These are phyloP conservation scores for Xenops minutus DNA, from an alignment of 2,797 vertebrate species.

Conservation along the genomic window DNA sequence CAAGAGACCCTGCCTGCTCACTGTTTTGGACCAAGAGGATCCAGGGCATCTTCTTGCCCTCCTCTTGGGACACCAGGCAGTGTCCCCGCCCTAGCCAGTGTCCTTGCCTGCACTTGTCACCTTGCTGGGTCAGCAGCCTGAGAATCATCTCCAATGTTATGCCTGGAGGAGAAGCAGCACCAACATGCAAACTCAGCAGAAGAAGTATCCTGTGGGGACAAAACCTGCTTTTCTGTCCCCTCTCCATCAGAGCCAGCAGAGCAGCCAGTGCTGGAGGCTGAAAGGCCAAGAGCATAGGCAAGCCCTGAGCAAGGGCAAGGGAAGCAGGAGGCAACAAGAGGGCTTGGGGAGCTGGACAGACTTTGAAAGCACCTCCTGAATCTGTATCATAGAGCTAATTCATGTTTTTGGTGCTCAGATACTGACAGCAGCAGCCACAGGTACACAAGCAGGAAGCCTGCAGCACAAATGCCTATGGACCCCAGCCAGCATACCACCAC, in stretches of 20 bases:
- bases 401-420: rapidly evolving
- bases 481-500: background rate
- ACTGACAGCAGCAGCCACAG: background rate
- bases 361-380: background rate
- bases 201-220: background rate
- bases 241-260: background rate
- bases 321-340: background rate
- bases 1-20: background rate
- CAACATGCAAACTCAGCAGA: background rate
- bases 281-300: background rate
- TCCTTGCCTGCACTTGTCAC: background rate
- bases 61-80: background rate
- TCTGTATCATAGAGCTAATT: background rate
- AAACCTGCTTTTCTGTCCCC: background rate
- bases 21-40: background rate
- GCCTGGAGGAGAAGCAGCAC: conserved; percentile 7
- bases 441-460: background rate
- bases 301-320: background rate
- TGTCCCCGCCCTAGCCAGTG: background rate
- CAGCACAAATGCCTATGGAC: rapidly evolving
- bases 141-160: background rate
- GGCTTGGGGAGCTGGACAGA: background rate
- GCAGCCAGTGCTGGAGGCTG: background rate
- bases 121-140: background rate
- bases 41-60: background rate